phyloP scores from a whole-genome alignment of 2,888 invertebrate species.

The Gortyna flavago region DNA sequence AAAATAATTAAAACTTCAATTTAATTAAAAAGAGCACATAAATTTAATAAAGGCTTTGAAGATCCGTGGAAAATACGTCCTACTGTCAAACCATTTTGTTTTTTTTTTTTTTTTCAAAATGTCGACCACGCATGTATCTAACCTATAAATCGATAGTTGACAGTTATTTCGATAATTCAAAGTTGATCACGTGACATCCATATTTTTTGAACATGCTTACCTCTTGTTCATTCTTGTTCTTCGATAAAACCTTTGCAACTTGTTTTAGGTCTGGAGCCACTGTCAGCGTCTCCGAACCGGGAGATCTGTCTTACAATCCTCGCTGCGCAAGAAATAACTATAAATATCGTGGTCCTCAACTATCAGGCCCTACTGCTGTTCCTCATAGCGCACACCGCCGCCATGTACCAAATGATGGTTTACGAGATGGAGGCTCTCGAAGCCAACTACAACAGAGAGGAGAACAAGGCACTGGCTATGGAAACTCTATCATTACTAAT shows the following conservation, averaged over 20 bases:
- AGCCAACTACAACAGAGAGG: conserved; percentile 57
- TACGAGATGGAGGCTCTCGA: conserved; percentile 76
- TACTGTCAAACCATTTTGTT: no score
- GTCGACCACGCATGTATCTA: no score
- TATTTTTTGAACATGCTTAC: no score
- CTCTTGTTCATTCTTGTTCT: no score
- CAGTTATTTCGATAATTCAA: no score
- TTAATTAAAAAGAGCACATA: no score
- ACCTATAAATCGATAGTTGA: no score
- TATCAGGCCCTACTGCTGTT: conserved; percentile 81
- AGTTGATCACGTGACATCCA: no score
- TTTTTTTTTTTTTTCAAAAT: no score
- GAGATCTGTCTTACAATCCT: conserved; percentile 77
- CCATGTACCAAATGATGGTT: conserved; percentile 79
- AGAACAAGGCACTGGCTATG: conserved; percentile 67
- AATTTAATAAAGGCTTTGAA: no score
- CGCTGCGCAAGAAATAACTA: conserved; percentile 72
- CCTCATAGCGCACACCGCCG: conserved; percentile 80
- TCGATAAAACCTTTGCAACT: not conserved
- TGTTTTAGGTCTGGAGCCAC: conserved; percentile 77
- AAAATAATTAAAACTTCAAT: no score
- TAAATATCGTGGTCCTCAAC: conserved; percentile 74
- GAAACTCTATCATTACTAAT: conserved; percentile 73
- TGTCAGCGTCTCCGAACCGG: conserved; percentile 74
- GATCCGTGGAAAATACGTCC: no score